Percentiles rank a stretch among this genome's conserved stretches.
Conservation (phyloP, 2,797 vertebrate genomes). For the Sciurus carolinensis region DNA sequence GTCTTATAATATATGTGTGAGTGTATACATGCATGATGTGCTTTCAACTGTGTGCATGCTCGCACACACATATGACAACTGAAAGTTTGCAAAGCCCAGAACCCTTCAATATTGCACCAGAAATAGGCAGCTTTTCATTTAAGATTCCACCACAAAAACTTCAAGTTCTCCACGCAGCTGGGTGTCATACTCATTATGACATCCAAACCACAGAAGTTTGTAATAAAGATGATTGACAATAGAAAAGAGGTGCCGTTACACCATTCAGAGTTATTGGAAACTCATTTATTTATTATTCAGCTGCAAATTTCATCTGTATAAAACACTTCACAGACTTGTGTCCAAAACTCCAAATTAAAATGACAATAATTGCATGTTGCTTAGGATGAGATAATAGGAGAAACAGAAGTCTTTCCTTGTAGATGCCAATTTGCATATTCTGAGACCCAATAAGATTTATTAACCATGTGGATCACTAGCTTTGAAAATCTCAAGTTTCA, state of each 20-base stretch:
- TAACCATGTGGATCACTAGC: constrained; percentile 78
- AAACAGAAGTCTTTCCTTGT: constrained; percentile 68
- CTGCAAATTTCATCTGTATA: constrained; percentile 86
- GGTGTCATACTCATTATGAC: constrained; percentile 78
- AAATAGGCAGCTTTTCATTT: constrained; percentile 70
- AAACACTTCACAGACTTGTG: constrained; percentile 87
- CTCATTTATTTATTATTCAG: constrained; percentile 90
- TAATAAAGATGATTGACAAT: constrained; percentile 88
- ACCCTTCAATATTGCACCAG: neutral
- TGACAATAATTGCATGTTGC: constrained; percentile 84
- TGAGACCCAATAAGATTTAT: constrained; percentile 69
- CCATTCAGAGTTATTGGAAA: constrained; percentile 84
- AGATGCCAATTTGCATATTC: constrained; percentile 41
- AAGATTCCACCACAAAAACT: constrained; percentile 12
- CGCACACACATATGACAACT: neutral
- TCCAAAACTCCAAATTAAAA: constrained; percentile 86
- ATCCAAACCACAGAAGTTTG: constrained; percentile 75
- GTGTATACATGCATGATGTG: too few species aligned
- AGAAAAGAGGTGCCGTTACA: constrained; percentile 84
- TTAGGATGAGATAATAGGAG: constrained; percentile 80
- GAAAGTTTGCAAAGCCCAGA: constrained; percentile 83
- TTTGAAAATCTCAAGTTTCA: constrained; percentile 72
- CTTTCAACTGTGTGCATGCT: too few species aligned
- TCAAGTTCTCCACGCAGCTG: constrained; percentile 36
- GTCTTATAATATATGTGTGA: neutral